These are phyloP conservation scores for Cantharis nigra DNA, from an alignment of 2,888 invertebrate species.

Conservation along the genomic window DNA sequence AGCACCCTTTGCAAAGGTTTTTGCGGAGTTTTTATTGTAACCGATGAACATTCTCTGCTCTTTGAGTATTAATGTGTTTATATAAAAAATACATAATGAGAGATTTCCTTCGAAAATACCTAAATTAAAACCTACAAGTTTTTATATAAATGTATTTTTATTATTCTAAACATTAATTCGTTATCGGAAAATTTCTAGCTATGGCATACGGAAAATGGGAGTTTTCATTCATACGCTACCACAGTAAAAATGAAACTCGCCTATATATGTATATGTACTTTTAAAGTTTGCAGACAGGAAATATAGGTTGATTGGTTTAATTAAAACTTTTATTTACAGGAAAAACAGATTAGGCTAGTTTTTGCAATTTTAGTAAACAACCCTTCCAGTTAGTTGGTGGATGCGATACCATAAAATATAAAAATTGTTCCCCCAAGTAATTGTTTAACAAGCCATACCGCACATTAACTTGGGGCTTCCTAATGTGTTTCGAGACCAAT, in stretches of 20 bases:
- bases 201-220: too few relatives aligned
- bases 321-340: too few relatives aligned
- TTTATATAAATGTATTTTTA: not conserved
- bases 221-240: not conserved
- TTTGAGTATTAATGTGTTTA: not conserved
- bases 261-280: too few relatives aligned
- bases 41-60: not conserved
- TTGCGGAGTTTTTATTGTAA: slow-evolving; percentile 1
- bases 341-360: not conserved
- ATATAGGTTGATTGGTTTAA: not conserved
- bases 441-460: not conserved
- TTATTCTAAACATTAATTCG: too few relatives aligned
- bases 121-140: not conserved
- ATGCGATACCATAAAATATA: not conserved
- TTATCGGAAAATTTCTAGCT: not conserved
- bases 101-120: not conserved
- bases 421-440: not conserved
- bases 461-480: not conserved
- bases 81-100: not conserved
- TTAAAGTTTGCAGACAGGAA: not conserved
- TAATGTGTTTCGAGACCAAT: not conserved
- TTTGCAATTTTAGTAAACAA: not conserved
- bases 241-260: not conserved
- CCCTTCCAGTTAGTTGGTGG: not conserved
- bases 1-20: not conserved